phyloP scores from a whole-genome alignment of 2,113 vertebrate species.

The Halichoeres trimaculatus region DNA sequence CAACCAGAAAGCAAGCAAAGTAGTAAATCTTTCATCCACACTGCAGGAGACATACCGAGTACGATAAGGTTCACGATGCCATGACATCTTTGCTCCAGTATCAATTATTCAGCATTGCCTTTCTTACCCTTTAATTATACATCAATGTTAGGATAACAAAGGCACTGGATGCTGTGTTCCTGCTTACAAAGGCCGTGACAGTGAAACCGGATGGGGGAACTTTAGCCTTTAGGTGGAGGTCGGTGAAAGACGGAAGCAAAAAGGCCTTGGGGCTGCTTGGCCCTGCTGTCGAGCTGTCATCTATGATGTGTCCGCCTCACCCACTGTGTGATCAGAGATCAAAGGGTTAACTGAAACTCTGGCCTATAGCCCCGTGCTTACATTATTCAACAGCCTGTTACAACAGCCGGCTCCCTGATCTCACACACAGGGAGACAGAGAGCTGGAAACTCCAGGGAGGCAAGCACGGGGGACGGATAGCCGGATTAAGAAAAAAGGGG shows the following conservation, averaged over 20 bases:
- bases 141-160: conserved; percentile 78
- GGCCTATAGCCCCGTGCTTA: conserved; percentile 75
- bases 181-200: conserved; percentile 60
- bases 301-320: conserved; percentile 60
- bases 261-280: conserved; percentile 54
- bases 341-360: conserved; percentile 79
- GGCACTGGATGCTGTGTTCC: conserved; percentile 41
- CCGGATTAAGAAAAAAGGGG: conserved; percentile 65
- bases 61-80: conserved; percentile 68
- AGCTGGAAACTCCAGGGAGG: conserved; percentile 67
- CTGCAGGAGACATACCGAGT: conserved; percentile 54
- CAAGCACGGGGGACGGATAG: conserved; percentile 56
- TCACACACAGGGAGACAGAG: conserved; percentile 67
- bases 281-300: conserved; percentile 65
- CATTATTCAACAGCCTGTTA: conserved; percentile 83
- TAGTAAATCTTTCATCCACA: conserved; percentile 68
- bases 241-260: conserved; percentile 38
- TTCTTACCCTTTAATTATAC: conserved; percentile 82
- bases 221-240: conserved; percentile 51
- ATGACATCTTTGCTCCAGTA: conserved; percentile 69
- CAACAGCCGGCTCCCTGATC: conserved; percentile 78
- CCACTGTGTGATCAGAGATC: conserved; percentile 75
- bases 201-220: conserved; percentile 60
- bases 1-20: conserved; percentile 50
- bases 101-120: conserved; percentile 80